phyloP scores from a whole-genome alignment of 2,797 vertebrate species.

The Falco biarmicus region DNA sequence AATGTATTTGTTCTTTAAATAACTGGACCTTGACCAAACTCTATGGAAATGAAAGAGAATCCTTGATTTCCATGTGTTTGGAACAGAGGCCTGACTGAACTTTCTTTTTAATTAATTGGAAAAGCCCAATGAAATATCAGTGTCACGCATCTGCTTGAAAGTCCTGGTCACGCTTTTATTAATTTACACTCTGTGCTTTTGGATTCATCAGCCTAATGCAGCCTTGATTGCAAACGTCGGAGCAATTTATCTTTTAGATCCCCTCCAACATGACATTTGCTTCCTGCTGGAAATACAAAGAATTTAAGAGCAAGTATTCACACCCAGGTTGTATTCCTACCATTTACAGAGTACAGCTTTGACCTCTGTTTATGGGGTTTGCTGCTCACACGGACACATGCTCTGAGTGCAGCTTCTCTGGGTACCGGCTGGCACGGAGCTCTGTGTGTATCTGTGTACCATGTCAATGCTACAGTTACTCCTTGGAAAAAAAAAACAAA shows the following conservation, averaged over 20 bases:
- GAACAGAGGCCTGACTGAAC: not conserved
- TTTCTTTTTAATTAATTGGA: conserved; percentile 10
- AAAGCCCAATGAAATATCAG: not conserved
- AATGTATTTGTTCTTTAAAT: conserved; percentile 29
- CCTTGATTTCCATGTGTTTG: conserved; percentile 18
- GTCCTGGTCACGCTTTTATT: not conserved
- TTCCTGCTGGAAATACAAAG: conserved; percentile 55
- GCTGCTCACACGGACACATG: accelerated
- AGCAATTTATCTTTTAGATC: conserved; percentile 45
- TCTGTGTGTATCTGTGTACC: not conserved
- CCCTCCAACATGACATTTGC: conserved; percentile 1
- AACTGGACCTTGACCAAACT: not conserved
- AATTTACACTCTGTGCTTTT: conserved; percentile 7
- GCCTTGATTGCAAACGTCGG: conserved; percentile 11
- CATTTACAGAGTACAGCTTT: not conserved
- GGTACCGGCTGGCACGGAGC: not conserved
- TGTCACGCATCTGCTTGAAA: not conserved
- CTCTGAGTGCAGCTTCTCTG: not conserved
- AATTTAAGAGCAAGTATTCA: not conserved
- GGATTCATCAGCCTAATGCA: not conserved
- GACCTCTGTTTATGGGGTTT: not conserved
- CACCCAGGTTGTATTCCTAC: conserved; percentile 11
- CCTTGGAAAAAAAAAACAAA: not conserved
- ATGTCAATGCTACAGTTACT: not conserved
- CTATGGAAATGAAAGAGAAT: not conserved